A percentile compares a stretch with the other conserved stretches of the same genome.
Conservation (phyloP, 2,888 invertebrate species). For the Calliphora vomitoria region DNA sequence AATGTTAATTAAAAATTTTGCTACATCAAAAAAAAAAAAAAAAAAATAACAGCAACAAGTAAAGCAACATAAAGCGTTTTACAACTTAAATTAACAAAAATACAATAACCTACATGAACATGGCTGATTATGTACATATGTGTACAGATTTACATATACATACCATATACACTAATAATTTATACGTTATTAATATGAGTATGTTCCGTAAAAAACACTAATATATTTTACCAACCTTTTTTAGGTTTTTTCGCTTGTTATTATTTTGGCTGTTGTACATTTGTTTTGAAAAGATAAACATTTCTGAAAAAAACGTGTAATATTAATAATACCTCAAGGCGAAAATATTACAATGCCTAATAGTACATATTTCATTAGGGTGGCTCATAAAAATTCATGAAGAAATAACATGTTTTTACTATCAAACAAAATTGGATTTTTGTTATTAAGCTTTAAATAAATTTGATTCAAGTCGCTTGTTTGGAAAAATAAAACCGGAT, state of each 20-base stretch:
- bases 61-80: not conserved
- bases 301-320: slow-evolving; percentile 29
- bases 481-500: too few species aligned
- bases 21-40: not conserved
- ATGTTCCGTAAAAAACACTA: not conserved
- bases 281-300: not conserved
- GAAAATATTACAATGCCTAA: slow-evolving; percentile 46
- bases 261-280: not conserved
- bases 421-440: too few species aligned
- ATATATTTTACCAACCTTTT: slow-evolving; percentile 21
- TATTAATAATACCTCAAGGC: slow-evolving; percentile 47
- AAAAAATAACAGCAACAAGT: too few species aligned
- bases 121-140: not conserved
- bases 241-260: not conserved
- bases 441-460: too few species aligned
- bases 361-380: not conserved
- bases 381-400: too few species aligned
- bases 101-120: too few species aligned
- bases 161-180: not conserved
- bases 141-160: not conserved
- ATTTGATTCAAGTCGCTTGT: too few species aligned
- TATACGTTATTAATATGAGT: not conserved
- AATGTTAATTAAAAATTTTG: slow-evolving; percentile 38
- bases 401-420: too few species aligned
- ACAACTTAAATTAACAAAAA: not conserved